Base-by-base conservation (phyloP, 2,888 invertebrate species). In the Sussaba pulchella region DNA sequence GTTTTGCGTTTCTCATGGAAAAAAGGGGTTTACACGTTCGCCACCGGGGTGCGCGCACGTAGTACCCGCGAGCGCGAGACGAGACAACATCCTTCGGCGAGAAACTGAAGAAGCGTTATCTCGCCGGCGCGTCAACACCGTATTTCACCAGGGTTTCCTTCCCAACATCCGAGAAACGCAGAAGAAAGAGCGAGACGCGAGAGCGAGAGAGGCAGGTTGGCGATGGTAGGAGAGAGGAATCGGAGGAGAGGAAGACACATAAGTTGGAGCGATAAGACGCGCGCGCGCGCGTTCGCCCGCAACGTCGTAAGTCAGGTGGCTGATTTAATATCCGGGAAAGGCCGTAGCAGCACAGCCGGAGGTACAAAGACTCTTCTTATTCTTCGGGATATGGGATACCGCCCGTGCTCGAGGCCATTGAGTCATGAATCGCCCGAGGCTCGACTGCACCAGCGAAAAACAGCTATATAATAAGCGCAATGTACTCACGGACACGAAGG, bases 251-350 rank as follows among this genome's bases (percentile, higher is more conserved):
- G 36, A 54, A 54, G 17, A 43, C 19, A 43, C 17, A 31, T 59
- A 63, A 69, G 52, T 69, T 57, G 63, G 54, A 9, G 66, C 61
- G 76, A 80, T 80, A 80, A 80, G 76, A 80, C 67, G 45, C 26
- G 45, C 31, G 31, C 31, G 31, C 31, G 31, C 26, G 45, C 31
- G 31, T 6, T 2, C 31, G 31, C 64, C 79, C 75, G 74, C 76
- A 69, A 69, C 66, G 67, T 72, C 76, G 77, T 81, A 77, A 81
- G 77, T 81, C 76, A 81, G 72, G 80, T 76, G 76, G 72, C 81
- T 76, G 77, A 76, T 81, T 81, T 77, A 76, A 81, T 81, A 77
- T 77, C 81, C 81, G 77, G 76, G 43, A 72, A 80, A 72, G 63
- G 50, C 66, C 50, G 61, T 39, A 24, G 14, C 47, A 50, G 41